Percentiles rank a stretch among this genome's conserved stretches.
Conservation (phyloP, 2,113 vertebrate genomes). For the Xyrauchen texanus region DNA sequence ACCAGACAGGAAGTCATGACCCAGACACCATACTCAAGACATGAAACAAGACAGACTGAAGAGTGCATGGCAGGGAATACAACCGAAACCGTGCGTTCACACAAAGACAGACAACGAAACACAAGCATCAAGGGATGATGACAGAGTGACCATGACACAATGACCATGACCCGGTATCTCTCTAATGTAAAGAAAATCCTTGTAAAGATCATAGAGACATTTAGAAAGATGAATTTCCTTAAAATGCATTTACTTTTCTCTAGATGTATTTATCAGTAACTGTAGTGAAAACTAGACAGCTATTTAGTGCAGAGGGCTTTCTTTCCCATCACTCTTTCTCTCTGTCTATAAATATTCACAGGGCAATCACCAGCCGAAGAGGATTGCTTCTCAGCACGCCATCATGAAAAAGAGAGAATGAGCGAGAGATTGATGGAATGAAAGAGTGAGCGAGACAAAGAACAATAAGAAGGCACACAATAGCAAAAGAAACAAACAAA, state of each 20-base stretch:
- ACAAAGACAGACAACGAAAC: too few relatives aligned
- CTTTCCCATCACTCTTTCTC: slow-evolving; percentile 9
- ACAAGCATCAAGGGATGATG: too few relatives aligned
- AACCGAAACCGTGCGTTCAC: too few relatives aligned
- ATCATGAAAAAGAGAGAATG: slow-evolving; percentile 48
- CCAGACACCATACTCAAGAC: too few relatives aligned
- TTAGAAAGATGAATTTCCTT: background rate
- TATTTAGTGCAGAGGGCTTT: background rate
- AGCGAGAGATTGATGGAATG: slow-evolving; percentile 26
- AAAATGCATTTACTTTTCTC: background rate
- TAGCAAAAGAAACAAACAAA: slow-evolving; percentile 13
- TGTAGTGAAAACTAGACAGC: background rate
- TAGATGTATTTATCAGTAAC: too few relatives aligned
- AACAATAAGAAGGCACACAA: slow-evolving; percentile 26
- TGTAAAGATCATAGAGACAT: too few relatives aligned
- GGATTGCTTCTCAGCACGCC: slow-evolving; percentile 70
- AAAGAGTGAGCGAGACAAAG: slow-evolving; percentile 14
- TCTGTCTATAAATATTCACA: slow-evolving; percentile 76
- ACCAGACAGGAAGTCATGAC: too few relatives aligned
- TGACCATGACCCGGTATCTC: background rate
- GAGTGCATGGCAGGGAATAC: too few relatives aligned
- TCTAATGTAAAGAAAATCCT: too few relatives aligned
- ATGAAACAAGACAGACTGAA: too few relatives aligned
- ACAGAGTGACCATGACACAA: too few relatives aligned
- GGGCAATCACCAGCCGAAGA: slow-evolving; percentile 73